A percentile compares a stretch with the other conserved stretches of the same genome.
Evolutionary conservation across 2,113 vertebrate species (phyloP).

Genomic region (Mus pahari): DNA sequence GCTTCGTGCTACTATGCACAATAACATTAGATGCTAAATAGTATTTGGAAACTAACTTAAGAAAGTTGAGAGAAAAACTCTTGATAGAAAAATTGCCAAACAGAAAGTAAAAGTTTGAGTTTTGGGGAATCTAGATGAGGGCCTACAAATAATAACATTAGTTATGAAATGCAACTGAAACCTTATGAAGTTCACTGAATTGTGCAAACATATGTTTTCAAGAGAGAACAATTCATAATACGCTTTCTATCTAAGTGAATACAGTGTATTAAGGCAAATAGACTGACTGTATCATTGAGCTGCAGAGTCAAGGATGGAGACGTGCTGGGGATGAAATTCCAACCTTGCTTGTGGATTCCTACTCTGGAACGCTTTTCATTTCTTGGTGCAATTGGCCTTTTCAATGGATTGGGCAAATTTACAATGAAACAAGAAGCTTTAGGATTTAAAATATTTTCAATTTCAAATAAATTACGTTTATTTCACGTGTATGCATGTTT

Average conservation of each 20-base stretch:
- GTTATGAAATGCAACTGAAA: constrained; percentile 8
- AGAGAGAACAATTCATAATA: constrained; percentile 11
- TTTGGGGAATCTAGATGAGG: constrained; percentile 3
- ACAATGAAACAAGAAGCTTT: constrained; percentile 19
- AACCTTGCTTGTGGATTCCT: background rate
- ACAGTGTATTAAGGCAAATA: background rate
- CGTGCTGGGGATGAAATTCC: background rate
- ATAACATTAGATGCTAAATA: constrained; percentile 59
- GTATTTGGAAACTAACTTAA: constrained; percentile 54
- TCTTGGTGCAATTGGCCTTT: background rate
- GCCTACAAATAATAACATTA: background rate
- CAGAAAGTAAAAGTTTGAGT: background rate
- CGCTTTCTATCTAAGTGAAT: constrained; percentile 14
- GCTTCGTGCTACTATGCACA: constrained; percentile 10
- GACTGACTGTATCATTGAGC: background rate
- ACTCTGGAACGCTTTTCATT: background rate
- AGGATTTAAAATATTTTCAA: constrained; percentile 28
- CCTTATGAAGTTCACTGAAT: background rate
- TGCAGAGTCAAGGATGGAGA: background rate
- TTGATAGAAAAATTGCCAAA: constrained; percentile 26
- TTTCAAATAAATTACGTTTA: no score
- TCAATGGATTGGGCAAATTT: background rate
- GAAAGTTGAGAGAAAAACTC: background rate
- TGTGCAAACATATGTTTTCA: constrained; percentile 1
- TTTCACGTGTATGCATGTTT: background rate